Evolutionary conservation across 2,113 vertebrate genomes (phyloP).

Genomic region (Oncorhynchus gorbuscha): DNA sequence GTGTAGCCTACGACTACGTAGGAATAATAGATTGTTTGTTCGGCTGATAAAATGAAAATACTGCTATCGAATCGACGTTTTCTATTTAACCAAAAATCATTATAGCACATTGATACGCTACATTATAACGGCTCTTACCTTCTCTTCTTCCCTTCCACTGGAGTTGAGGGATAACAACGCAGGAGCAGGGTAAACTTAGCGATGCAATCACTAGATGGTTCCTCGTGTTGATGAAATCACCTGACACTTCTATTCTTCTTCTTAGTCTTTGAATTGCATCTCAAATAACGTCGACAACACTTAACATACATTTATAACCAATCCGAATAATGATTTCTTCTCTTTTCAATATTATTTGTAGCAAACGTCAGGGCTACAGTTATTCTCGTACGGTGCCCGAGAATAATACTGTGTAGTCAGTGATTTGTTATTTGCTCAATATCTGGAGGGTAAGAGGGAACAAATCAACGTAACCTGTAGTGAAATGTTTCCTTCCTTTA

Average conservation of each 20-base stretch:
- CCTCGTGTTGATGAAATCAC: background rate
- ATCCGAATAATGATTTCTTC: background rate
- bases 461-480: too few relatives aligned
- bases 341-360: background rate
- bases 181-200: constrained; percentile 20
- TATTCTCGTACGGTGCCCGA: too few relatives aligned
- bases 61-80: background rate
- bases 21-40: background rate
- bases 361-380: too few relatives aligned
- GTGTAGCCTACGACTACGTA: background rate
- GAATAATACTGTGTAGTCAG: too few relatives aligned
- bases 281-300: background rate
- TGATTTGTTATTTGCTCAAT: too few relatives aligned
- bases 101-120: background rate
- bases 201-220: constrained; percentile 12
- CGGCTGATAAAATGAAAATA: background rate
- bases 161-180: constrained; percentile 22
- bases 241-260: background rate
- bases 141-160: constrained; percentile 8
- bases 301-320: background rate
- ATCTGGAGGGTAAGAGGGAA: too few relatives aligned
- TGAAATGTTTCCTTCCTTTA: too few relatives aligned
- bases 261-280: background rate
- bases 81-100: background rate
- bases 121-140: constrained; percentile 15